Percentiles rank a stretch among this genome's conserved stretches.
phyloP scores from a whole-genome alignment of 2,888 invertebrate species.

The Ornithoptera alexandrae region DNA sequence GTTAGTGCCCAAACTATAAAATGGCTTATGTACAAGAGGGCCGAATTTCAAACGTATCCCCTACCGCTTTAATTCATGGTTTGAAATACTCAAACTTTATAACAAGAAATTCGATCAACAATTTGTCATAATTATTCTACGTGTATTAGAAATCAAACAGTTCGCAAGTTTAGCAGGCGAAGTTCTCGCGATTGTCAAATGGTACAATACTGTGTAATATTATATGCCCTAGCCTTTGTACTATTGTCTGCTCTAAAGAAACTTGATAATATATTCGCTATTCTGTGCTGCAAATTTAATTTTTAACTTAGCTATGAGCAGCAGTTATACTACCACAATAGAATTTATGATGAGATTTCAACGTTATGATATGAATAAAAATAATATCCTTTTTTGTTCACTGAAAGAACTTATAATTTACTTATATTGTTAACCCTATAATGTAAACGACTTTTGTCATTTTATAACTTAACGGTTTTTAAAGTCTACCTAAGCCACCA shows the following conservation, averaged over 20 bases:
- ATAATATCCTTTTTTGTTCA: too few relatives aligned
- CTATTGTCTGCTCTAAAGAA: conserved; percentile 44
- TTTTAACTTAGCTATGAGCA: conserved; percentile 2
- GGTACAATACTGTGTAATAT: conserved; percentile 53
- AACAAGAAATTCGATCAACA: conserved; percentile 26
- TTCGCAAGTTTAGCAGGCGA: conserved; percentile 51
- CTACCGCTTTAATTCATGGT: conserved; percentile 32
- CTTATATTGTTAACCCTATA: too few relatives aligned
- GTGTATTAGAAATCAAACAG: conserved; percentile 52
- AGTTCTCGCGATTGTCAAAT: conserved; percentile 63
- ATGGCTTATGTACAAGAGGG: conserved; percentile 26
- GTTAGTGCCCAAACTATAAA: conserved; percentile 43
- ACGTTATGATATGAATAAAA: neutral
- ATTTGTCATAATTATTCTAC: conserved; percentile 38
- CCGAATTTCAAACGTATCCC: conserved; percentile 27
- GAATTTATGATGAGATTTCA: conserved; percentile 9
- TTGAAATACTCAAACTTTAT: conserved; percentile 22
- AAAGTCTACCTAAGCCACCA: too few relatives aligned
- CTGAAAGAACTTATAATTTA: too few relatives aligned
- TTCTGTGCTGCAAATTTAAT: conserved; percentile 34
- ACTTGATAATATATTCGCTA: conserved; percentile 37
- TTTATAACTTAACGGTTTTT: too few relatives aligned
- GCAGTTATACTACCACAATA: conserved; percentile 12
- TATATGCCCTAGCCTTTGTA: conserved; percentile 50
- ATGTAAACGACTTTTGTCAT: too few relatives aligned